These are phyloP conservation scores for Lipophrys pholis DNA, from an alignment of 2,113 vertebrate species.

Conservation along the genomic window DNA sequence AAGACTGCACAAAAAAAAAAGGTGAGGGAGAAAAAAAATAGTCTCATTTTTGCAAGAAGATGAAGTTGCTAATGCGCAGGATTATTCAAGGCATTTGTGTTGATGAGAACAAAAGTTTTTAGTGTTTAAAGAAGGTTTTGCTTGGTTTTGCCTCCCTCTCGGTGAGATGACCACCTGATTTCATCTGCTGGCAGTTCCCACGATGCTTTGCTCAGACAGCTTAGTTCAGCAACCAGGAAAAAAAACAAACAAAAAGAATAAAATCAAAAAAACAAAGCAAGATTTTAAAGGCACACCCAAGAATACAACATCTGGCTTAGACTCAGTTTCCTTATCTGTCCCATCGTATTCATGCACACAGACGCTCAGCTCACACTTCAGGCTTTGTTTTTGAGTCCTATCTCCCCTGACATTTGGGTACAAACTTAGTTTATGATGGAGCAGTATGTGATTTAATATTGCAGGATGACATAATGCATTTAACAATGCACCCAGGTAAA, in stretches of 20 bases:
- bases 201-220: slow-evolving; percentile 81
- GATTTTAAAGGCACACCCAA: slow-evolving; percentile 69
- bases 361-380: slow-evolving; percentile 44
- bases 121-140: slow-evolving; percentile 14
- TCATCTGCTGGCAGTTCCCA: slow-evolving; percentile 82
- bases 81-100: slow-evolving; percentile 79
- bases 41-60: slow-evolving; percentile 82
- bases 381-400: slow-evolving; percentile 55
- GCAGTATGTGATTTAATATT: slow-evolving; percentile 67
- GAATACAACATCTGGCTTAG: slow-evolving; percentile 83
- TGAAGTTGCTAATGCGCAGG: slow-evolving; percentile 79
- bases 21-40: background rate
- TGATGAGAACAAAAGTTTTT: slow-evolving; percentile 81
- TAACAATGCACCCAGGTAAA: slow-evolving; percentile 70
- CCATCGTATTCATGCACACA: slow-evolving; percentile 76
- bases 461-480: slow-evolving; percentile 67
- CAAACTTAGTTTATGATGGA: slow-evolving; percentile 63
- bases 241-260: too few species aligned
- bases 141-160: slow-evolving; percentile 69
- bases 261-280: slow-evolving; percentile 20
- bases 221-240: slow-evolving; percentile 84
- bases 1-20: slow-evolving; percentile 78
- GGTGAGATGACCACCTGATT: slow-evolving; percentile 84
- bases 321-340: slow-evolving; percentile 71
- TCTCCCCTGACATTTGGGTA: slow-evolving; percentile 44